phyloP scores from a whole-genome alignment of 2,888 invertebrate genomes.

The Zygaena filipendulae region DNA sequence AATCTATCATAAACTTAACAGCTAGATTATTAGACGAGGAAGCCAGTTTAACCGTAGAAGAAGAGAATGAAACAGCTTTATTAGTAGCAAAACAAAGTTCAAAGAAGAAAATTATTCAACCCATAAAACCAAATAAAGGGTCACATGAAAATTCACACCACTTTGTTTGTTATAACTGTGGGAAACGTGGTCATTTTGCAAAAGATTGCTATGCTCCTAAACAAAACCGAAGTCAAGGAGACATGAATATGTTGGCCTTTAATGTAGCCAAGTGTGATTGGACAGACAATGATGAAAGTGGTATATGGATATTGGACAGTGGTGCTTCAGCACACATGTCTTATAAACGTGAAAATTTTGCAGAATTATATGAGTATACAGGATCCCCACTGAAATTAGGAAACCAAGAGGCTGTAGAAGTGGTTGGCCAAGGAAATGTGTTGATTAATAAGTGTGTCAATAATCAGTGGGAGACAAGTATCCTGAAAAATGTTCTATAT shows the following conservation, averaged over 20 bases:
- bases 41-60: slow-evolving; percentile 9
- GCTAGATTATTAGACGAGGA: slow-evolving; percentile 19
- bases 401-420: slow-evolving; percentile 17
- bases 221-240: slow-evolving; percentile 4
- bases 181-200: slow-evolving; percentile 19
- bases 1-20: slow-evolving; percentile 18
- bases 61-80: slow-evolving; percentile 16
- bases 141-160: slow-evolving; percentile 3
- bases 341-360: slow-evolving; percentile 16
- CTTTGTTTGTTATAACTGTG: slow-evolving; percentile 20
- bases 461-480: slow-evolving; percentile 17
- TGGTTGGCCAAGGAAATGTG: slow-evolving; percentile 18
- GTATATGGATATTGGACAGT: too few species aligned
- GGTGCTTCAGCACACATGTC: slow-evolving; percentile 21
- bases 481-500: slow-evolving; percentile 15
- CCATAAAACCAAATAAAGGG: slow-evolving; percentile 1
- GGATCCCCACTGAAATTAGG: slow-evolving; percentile 18
- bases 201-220: slow-evolving; percentile 19
- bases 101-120: too few species aligned
- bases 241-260: too few species aligned
- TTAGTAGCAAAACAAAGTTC: slow-evolving; percentile 12
- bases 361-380: slow-evolving; percentile 11
- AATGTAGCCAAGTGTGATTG: too few species aligned
- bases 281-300: too few species aligned
- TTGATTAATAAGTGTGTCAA: slow-evolving; percentile 19